Base-by-base conservation (phyloP, 2,888 invertebrate species). In the Trissolcus brochymenae region DNA sequence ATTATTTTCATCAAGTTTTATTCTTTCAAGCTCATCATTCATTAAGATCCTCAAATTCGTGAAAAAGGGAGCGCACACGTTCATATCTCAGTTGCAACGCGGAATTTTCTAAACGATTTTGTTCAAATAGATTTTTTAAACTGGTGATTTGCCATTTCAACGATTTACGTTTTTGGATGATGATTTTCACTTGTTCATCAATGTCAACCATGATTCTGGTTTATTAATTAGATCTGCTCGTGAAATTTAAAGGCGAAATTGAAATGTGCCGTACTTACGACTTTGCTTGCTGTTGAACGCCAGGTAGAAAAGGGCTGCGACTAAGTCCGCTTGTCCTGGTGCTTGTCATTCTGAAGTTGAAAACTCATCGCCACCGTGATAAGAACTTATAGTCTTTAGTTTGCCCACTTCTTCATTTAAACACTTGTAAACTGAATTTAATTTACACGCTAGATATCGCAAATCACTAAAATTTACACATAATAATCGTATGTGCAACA, bases 31-130 rank as follows among this genome's bases (percentile, higher is more conserved):
- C 40, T 56, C 56, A 6, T 41, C 41, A 11, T 25, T 56, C 17
- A 56, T n/a, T n/a, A n/a, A n/a, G 40, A 7, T 59, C 46, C 59
- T 59, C 46, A 59, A 59, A 59, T 7, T 0, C 9, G 17, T 16
- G 17, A 11, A 56, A 56, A 41, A 17, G 56, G 17, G 40, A 56
- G 1, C 41, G 4, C n/a, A 59, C 14, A 46, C 59, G 46, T 1
- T 59, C 46, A 16, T 4, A 59, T n/a, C 59, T 2, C 11, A 46
- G 1, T 46, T 41, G 6, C 19, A 56, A 40, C 17, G 41, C 16
- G 1, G 40, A 4, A 46, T 46, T 1, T 19, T 59, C 46, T 46
- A 46, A 6, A 2, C 4, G 46, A 59, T 21, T 46, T 41, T 1
- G 2, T 3, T 41, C n/a, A 6, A 41, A 41, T 1, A 41, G 41